phyloP scores from a whole-genome alignment of 2,888 invertebrate species.

The Drosophila algonquin region DNA sequence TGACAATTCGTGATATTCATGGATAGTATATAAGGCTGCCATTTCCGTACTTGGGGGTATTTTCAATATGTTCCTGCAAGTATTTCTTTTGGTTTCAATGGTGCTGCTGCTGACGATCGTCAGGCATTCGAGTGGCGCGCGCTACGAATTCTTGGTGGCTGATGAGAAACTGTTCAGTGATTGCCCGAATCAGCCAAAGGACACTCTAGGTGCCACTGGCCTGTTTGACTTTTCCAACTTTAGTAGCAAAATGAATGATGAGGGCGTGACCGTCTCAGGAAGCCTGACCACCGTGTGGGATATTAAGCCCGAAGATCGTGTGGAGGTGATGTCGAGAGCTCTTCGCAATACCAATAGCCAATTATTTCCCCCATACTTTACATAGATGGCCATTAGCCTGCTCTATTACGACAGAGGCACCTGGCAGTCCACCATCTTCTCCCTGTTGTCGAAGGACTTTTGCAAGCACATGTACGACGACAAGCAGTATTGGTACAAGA shows the following conservation, averaged over 20 bases:
- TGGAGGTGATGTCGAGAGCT: not conserved
- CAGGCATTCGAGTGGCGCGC: not conserved
- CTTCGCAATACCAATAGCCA: not conserved
- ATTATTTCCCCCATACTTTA: not conserved
- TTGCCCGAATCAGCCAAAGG: not conserved
- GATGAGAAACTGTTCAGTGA: not conserved
- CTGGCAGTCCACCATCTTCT: conserved; percentile 10
- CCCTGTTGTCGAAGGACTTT: conserved; percentile 1
- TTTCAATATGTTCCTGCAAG: not conserved
- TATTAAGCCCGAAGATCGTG: not conserved
- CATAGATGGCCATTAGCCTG: not conserved
- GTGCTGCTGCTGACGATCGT: not conserved
- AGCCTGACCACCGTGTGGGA: not conserved
- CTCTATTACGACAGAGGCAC: conserved; percentile 10
- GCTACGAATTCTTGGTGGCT: not conserved
- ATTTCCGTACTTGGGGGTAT: not conserved
- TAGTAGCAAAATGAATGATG: not conserved
- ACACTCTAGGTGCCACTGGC: no score
- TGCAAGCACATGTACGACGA: conserved; percentile 26
- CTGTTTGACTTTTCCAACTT: not conserved
- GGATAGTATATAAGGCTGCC: not conserved
- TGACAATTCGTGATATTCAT: not conserved
- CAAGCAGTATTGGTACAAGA: conserved; percentile 13
- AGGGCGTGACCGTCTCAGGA: not conserved
- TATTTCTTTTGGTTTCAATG: not conserved